phyloP scores from a whole-genome alignment of 1,140 invertebrate species.

The Cyrtorhinus lividipennis region DNA sequence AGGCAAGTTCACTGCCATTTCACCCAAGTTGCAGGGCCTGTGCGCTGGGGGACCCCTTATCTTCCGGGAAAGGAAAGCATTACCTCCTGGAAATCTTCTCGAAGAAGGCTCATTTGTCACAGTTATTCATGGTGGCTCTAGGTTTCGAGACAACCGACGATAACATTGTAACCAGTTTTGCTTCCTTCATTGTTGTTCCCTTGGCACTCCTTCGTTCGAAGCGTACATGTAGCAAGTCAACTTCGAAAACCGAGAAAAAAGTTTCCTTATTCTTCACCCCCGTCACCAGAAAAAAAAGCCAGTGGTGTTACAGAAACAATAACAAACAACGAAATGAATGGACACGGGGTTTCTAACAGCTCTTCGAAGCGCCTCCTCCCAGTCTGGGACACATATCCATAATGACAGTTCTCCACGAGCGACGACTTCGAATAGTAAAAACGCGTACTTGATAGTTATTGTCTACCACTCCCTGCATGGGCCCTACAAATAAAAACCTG shows the following conservation, averaged over 20 bases:
- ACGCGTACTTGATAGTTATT: neutral
- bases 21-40: neutral
- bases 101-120: slow-evolving; percentile 1
- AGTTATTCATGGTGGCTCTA: slow-evolving; percentile 2
- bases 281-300: neutral
- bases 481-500: slow-evolving; percentile 3
- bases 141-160: neutral
- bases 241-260: no score
- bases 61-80: neutral
- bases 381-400: neutral
- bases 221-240: no score
- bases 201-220: neutral
- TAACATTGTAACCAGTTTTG: slow-evolving; percentile 1
- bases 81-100: neutral
- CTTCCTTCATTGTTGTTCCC: neutral
- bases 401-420: neutral
- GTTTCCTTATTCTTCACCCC: no score
- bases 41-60: neutral
- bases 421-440: neutral
- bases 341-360: neutral
- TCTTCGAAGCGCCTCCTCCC: neutral
- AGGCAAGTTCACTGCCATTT: neutral
- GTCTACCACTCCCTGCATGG: neutral
- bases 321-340: neutral
- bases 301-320: neutral